Base-by-base conservation (phyloP, 2,113 vertebrate genomes). In the Capricornis sumatraensis region DNA sequence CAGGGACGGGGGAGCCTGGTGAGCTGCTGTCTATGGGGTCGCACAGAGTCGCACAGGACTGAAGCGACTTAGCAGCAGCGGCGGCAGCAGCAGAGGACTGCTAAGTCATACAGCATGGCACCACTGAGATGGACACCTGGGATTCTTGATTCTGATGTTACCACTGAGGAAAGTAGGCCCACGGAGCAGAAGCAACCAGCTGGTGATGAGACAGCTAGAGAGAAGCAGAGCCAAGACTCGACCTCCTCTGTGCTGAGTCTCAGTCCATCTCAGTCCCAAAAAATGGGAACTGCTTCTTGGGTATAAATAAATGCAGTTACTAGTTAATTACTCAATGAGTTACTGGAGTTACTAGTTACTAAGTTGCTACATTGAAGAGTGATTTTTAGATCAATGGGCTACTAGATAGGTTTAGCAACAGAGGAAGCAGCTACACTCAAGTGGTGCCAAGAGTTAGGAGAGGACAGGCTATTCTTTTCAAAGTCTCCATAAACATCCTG, bases 11-110 rank as follows among this genome's bases (percentile, higher is more conserved):
- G 13, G 13, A 30, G 60, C 60, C 12, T 62, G 60, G 60, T 7
- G 60, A 30, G 60, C 60, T 62, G 60, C 60, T 28, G 0, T 62
- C 27, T 62, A 62, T 30, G 28, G 57, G 58, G 13, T 30, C 1
- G 1, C 6, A 62, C 60, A 30, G 28, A 62, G 60, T 30, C 0
- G 0, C 28, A 15, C 60, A 62, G 1, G 0, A 30, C 60, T 62
- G 60, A 62, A 62, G 28, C 0, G 5, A 30, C 28, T 62, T 15
- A 12, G 57, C 55, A 3, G 55, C 21, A 28, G 58, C 12, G 14
- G 60, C 11, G 5, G 25, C 57, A 62, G 58, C 60, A 15, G 28
- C 60, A 36, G 14, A 87, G 40, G 58, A 25, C 1, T 25, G 28
- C 30, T 36, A 3, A 33, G 57, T 30, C 67, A 7, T 10, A 10